Evolutionary conservation across 1,140 invertebrate genomes (phyloP).

Genomic region (roundworm (Caenorhabditis elegans)): DNA sequence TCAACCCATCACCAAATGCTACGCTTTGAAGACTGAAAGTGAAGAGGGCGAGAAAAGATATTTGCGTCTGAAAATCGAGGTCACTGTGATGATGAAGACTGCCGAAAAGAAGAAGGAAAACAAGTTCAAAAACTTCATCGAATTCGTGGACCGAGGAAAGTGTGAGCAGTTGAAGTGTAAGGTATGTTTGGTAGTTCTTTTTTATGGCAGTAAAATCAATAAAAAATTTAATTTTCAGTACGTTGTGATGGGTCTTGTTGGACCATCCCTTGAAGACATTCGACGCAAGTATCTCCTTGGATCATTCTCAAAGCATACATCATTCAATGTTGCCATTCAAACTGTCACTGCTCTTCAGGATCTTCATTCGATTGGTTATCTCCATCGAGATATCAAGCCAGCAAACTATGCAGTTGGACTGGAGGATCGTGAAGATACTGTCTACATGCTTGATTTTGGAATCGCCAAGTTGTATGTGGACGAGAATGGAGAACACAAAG

Average conservation of each 20-base stretch:
- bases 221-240: neutral
- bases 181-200: neutral
- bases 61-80: conserved; percentile 41
- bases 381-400: conserved; percentile 10
- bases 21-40: conserved; percentile 35
- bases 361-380: neutral
- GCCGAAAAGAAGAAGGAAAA: neutral
- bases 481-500: too few relatives aligned
- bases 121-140: conserved; percentile 22
- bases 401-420: neutral
- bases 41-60: conserved; percentile 27
- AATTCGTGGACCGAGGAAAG: conserved; percentile 31
- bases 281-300: neutral
- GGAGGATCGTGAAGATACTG: neutral
- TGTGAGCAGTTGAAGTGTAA: conserved; percentile 19
- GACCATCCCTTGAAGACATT: neutral
- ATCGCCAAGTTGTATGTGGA: neutral
- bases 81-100: neutral
- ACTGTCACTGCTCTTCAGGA: neutral
- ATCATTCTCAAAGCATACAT: neutral
- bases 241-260: neutral
- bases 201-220: too few relatives aligned
- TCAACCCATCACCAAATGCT: neutral
- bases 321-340: neutral
- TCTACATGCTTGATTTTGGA: conserved; percentile 35